Evolutionary conservation across 2,888 invertebrate species (phyloP), one percentile per base, ranked within the genome.

Genomic region (Parascotia fuliginaria): DNA sequence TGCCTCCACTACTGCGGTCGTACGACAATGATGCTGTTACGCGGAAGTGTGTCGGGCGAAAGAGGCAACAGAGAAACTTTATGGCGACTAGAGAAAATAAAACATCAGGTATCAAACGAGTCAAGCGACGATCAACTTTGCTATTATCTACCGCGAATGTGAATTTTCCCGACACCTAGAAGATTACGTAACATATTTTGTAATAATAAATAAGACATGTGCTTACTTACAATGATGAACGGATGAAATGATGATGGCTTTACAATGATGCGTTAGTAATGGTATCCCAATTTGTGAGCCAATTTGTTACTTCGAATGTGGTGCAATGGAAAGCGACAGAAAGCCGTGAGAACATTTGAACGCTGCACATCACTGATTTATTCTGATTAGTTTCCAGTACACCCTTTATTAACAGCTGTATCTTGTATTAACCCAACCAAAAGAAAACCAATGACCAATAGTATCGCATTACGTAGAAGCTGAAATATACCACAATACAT

Each of bases 401-500:
- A 92, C 91, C 88, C 81, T 84, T 81, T 83, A 82, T 84, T 77
- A 81, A 89, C 88, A 91, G 90, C 89, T 92, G 92, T 92, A 92
- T 92, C 92, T 92, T 92, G 92, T 91, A 92, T 92, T 91, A 91
- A 91, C 91, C 91, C 90, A 92, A 92, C 90, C 90, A 85, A 91
- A 91, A 91, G 90, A 90, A 88, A 89, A 91, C 89, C 90, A 92
- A 90, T 86, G 87, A 90, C 87, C 88, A 81, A 88, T 85, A 87
- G 78, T 84, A 87, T 87, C 89, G 85, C 87, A 85, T 86, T 90
- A 91, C 77, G 91, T 83, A 77, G 90, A 89, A 89, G 92, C 92
- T 92, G 92, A 92, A 92, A 92, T 90, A 87, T 89, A 89, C 80
- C 87, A 90, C 81, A 89, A 88, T 82, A 87, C 81, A 88, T 65